Base-by-base conservation (phyloP, 2,888 invertebrate species). In the Acleris literana region DNA sequence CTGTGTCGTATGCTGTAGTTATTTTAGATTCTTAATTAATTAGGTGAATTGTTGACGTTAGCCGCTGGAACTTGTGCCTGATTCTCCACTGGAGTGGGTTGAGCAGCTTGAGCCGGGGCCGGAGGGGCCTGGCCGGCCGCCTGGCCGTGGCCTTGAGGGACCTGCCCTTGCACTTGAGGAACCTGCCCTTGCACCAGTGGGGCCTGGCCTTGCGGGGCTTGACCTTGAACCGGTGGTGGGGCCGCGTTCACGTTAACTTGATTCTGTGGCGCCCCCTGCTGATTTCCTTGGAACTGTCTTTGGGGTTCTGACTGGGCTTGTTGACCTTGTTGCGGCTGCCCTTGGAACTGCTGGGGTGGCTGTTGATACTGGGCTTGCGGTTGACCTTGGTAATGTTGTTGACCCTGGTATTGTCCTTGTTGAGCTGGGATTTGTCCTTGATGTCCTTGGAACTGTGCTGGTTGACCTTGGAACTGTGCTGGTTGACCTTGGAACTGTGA, bases 401-500 rank as follows among this genome's bases (percentile, higher is more conserved):
- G 71, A 9, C 48, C 58, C 53, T 72, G 68, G 9, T 44, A 52
- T 46, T 62, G 63, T 53, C 52, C 51, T 44, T 49, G 58, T 22
- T 66, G 64, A 11, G 25, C 29, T 57, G 69, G 68, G 13, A 39
- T 20, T 20, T 69, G 68, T 3, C 49, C 67, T 57, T 43, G 56
- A 17, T 57, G 57, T 20, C 25, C 46, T 29, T 43, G 44, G 43
- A 22, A 43, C 22, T 52, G 56, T 3, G 68, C 59, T 44, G 60
- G 66, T 56, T 69, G 70, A 16, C 63, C 69, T 25, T 73, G 72
- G 22, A 43, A 53, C 22, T 70, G 71, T 1, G 68, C 59, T 44
- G 60, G 66, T 55, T 69, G 70, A 16, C 63, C n/a, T n/a, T n/a
- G n/a, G n/a, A n/a, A n/a, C n/a, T n/a, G n/a, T n/a, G n/a, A n/a